Evolutionary conservation across 2,113 vertebrate species (phyloP).

Genomic region (Salvelinus namaycush): DNA sequence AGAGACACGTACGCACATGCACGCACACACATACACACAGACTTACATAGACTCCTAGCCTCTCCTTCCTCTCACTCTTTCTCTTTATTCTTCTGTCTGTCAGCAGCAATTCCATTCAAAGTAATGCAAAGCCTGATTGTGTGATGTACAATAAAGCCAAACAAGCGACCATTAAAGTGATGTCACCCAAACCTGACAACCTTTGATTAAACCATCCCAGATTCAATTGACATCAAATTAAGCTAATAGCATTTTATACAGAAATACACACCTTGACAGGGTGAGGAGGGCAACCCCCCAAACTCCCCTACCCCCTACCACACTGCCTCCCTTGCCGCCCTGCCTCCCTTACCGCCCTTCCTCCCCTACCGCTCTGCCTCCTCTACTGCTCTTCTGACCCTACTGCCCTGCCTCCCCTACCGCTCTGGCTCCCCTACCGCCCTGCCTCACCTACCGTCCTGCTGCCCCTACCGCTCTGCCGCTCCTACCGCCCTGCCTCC

Average conservation of each 20-base stretch:
- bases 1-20: neutral
- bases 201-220: neutral
- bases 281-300: neutral
- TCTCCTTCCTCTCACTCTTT: neutral
- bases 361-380: too few relatives aligned
- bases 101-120: neutral
- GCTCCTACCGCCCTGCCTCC: too few relatives aligned
- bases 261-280: neutral
- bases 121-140: slow-evolving; percentile 1
- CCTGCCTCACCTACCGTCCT: too few relatives aligned
- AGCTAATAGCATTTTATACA: neutral
- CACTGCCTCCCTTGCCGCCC: fast-evolving
- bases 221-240: neutral
- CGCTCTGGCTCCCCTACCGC: too few relatives aligned
- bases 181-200: neutral
- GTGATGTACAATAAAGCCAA: neutral
- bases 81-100: neutral
- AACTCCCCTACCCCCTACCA: too few relatives aligned
- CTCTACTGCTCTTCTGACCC: fast-evolving
- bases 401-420: too few relatives aligned
- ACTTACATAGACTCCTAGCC: slow-evolving; percentile 1
- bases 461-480: too few relatives aligned
- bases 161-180: neutral
- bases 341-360: too few relatives aligned
- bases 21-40: neutral